Evolutionary conservation across 1,140 invertebrate genomes (phyloP).

Genomic region (Brachionus angularis): DNA sequence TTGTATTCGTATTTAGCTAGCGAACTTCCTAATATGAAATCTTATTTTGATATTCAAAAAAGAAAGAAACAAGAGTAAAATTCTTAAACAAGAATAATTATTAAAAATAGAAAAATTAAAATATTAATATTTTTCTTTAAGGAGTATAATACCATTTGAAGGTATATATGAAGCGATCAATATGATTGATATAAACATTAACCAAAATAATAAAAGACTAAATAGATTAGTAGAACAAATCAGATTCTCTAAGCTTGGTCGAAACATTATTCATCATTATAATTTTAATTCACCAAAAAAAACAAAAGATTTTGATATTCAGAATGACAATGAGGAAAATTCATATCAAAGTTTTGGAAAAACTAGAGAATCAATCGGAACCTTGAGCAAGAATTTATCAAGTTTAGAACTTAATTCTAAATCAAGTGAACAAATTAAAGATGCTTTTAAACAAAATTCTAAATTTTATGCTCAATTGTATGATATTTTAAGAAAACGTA

Average conservation of each 20-base stretch:
- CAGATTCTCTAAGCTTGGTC: background rate
- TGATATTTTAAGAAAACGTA: conserved; percentile 10
- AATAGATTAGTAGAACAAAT: background rate
- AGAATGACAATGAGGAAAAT: background rate
- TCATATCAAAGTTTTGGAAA: background rate
- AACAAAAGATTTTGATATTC: too few relatives aligned
- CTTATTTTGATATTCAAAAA: background rate
- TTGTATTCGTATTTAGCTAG: conserved; percentile 9
- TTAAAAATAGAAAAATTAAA: too few relatives aligned
- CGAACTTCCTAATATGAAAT: background rate
- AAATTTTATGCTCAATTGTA: conserved; percentile 32
- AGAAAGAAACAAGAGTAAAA: background rate
- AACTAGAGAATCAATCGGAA: background rate
- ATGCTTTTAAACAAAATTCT: conserved; percentile 12
- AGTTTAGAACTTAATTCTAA: background rate
- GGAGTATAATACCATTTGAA: background rate
- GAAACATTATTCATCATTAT: background rate
- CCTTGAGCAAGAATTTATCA: background rate
- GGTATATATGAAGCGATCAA: background rate
- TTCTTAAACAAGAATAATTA: too few relatives aligned
- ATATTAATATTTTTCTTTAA: too few relatives aligned
- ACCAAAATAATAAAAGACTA: background rate
- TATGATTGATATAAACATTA: background rate
- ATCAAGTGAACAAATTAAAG: background rate
- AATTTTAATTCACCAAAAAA: conserved; percentile 7